Conservation (phyloP, 2,797 vertebrate species). For the Manis pentadactyla region DNA sequence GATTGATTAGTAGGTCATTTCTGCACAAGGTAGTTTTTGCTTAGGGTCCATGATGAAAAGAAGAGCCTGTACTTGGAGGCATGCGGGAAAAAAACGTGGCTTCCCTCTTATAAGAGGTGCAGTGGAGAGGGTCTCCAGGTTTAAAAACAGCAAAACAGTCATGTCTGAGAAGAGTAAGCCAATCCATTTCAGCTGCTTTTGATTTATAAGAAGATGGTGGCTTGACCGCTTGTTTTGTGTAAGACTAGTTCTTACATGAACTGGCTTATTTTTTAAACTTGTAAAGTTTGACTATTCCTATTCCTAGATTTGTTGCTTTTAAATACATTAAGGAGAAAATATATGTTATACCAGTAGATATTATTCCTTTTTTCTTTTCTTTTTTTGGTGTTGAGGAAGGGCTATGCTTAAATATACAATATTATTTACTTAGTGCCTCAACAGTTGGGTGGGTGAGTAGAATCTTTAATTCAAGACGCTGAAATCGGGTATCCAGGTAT, state of each 20-base stretch:
- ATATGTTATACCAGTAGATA: background rate
- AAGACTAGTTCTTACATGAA: background rate
- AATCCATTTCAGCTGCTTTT: background rate
- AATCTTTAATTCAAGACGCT: constrained; percentile 45
- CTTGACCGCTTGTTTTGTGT: background rate
- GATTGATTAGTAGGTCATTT: background rate
- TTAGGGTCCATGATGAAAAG: background rate
- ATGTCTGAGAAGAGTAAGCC: background rate
- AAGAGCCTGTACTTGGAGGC: background rate
- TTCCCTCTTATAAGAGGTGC: background rate
- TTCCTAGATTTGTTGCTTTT: constrained; percentile 32
- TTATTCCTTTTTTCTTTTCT: background rate
- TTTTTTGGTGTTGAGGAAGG: background rate
- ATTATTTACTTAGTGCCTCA: background rate
- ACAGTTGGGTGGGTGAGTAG: background rate
- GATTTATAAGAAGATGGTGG: background rate
- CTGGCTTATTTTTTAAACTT: constrained; percentile 53
- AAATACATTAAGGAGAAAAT: constrained; percentile 34
- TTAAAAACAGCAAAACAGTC: background rate
- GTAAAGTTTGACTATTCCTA: background rate
- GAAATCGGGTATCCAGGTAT: background rate
- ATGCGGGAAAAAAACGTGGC: background rate
- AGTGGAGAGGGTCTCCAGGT: background rate
- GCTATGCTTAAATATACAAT: background rate
- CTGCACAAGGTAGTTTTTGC: background rate